Conservation (phyloP, 2,113 vertebrate species). For the Pterocles gutturalis region DNA sequence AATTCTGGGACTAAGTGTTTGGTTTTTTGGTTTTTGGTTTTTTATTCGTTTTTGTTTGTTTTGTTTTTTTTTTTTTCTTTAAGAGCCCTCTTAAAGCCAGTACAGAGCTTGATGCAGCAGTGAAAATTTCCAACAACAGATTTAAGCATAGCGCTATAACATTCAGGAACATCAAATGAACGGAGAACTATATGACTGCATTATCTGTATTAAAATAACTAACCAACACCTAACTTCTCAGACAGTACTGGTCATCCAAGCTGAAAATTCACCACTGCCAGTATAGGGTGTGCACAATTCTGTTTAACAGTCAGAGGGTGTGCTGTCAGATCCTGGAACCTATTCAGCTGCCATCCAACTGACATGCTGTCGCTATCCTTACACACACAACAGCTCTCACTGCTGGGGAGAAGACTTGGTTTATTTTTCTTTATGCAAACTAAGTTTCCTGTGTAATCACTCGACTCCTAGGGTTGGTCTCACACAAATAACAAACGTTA, state of each 20-base stretch:
- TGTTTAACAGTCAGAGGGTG: neutral
- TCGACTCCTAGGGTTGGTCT: neutral
- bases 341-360: neutral
- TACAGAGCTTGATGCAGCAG: neutral
- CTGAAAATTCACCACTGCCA: neutral
- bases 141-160: neutral
- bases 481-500: neutral
- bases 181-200: neutral
- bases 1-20: neutral
- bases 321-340: neutral
- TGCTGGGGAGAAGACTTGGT: neutral
- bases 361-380: neutral
- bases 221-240: neutral
- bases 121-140: neutral
- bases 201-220: neutral
- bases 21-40: too few relatives aligned
- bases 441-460: neutral
- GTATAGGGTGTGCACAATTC: neutral
- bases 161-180: neutral
- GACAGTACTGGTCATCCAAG: neutral
- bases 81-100: neutral
- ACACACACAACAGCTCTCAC: neutral
- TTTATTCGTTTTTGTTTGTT: too few relatives aligned
- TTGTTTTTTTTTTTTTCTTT: neutral
- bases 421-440: neutral